Base-by-base conservation (phyloP, 2,888 invertebrate genomes). In the Brachynemurus nebulosus region DNA sequence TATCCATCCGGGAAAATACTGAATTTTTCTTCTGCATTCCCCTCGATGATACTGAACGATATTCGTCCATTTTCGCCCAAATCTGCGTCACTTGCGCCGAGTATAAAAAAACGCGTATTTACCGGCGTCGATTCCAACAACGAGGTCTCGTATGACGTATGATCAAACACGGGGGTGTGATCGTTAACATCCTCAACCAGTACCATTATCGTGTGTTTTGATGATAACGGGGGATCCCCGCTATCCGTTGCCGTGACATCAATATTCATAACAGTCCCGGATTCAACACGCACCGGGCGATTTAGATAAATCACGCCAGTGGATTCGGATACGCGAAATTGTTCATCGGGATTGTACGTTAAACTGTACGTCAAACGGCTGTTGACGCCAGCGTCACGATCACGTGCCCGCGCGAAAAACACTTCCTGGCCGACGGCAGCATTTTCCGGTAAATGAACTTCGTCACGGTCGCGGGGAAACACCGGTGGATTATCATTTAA, bases 1-100 rank as follows among this genome's bases (percentile, higher is more conserved):
- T 76, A 85, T 1, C 96, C 96, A 65, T 95, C 92, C 0, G 96
- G 96, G 59, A 96, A 96, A 33, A 96, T 80, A 0, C 92, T 93
- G 64, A 96, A 96, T 59, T 83, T 85, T 36, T 72, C 76, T 56
- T 89, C 88, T 5, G 70, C 67, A 59, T 95, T 92, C 2, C 95
- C 93, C 59, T 88, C 86, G 1, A 78, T 76, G 40, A 96, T 90
- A 37, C 76, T 72, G 62, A 91, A 92, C 0, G 79, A 75, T 42
- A 92, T 76, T 48, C 76, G 70, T 1, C 88, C 86, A 62, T 88
- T 93, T 1, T 68, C 63, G 0, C 85, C 89, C 35, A 88, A 70
- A 66, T 96, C 95, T 11, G 80, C 78, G 59, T 96, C 96, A 6
- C 81, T 80, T 3, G 96, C 96, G 12, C 83, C 78, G 27, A 97